phyloP scores from a whole-genome alignment of 2,888 invertebrate species.

The Ophioninae sp. region DNA sequence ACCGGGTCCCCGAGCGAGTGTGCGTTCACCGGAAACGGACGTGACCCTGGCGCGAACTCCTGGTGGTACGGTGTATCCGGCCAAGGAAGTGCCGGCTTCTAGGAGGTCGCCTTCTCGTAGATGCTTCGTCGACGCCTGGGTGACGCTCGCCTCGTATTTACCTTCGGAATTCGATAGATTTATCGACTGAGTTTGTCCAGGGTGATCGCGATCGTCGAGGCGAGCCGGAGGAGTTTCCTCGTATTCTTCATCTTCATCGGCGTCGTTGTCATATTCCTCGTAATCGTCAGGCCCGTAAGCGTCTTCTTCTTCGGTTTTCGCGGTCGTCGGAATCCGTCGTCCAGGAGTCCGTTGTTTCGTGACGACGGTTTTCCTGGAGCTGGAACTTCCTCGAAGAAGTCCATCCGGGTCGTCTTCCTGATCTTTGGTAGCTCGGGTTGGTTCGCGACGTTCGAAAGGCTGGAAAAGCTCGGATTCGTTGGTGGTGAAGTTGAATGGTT shows the following conservation, averaged over 20 bases:
- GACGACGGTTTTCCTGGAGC: conserved; percentile 65
- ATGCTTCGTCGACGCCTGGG: conserved; percentile 82
- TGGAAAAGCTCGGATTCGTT: conserved; percentile 73
- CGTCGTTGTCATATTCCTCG: conserved; percentile 82
- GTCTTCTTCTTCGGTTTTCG: conserved; percentile 46
- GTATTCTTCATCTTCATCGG: conserved; percentile 83
- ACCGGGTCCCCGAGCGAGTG: conserved; percentile 83
- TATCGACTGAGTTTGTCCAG: conserved; percentile 85
- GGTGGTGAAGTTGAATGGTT: conserved; percentile 75
- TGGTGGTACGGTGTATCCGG: conserved; percentile 87
- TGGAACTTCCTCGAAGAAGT: conserved; percentile 68
- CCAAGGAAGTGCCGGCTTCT: conserved; percentile 86
- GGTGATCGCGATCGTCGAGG: conserved; percentile 61
- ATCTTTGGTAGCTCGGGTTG: conserved; percentile 16
- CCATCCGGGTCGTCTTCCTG: conserved; percentile 19
- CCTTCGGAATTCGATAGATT: conserved; percentile 83
- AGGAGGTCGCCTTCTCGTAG: conserved; percentile 83
- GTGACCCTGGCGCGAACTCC: conserved; percentile 86
- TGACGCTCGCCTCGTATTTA: conserved; percentile 84
- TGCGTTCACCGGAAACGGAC: conserved; percentile 83
- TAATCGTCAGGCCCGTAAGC: conserved; percentile 77
- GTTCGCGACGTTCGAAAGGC: conserved; percentile 69
- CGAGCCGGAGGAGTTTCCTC: conserved; percentile 67
- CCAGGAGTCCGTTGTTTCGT: conserved; percentile 43
- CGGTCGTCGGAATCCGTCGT: conserved; percentile 41